Percentiles rank a stretch among this genome's conserved stretches.
These are phyloP conservation scores for Pelvicachromis taeniatus DNA, from an alignment of 2,113 vertebrate species.

Conservation along the genomic window DNA sequence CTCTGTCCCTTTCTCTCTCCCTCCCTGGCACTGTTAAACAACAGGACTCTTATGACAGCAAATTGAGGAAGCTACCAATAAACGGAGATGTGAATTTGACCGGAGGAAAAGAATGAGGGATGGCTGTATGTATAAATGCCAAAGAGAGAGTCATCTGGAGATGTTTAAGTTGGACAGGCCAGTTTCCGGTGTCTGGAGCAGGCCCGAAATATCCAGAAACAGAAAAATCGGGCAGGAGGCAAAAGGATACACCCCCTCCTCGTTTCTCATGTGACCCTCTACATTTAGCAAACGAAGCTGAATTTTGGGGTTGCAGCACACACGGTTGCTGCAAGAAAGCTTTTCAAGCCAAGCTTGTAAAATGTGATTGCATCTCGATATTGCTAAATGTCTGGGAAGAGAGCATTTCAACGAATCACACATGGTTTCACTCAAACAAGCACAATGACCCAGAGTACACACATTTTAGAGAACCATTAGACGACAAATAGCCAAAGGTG, in stretches of 20 bases:
- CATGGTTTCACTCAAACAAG: background rate
- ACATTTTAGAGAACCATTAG: background rate
- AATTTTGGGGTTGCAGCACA: background rate
- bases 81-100: conserved; percentile 51
- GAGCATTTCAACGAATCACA: background rate
- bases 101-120: conserved; percentile 13
- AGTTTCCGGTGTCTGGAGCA: conserved; percentile 71
- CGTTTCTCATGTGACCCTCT: conserved; percentile 41
- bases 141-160: conserved; percentile 71
- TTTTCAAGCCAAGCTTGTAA: conserved; percentile 9
- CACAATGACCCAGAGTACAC: background rate
- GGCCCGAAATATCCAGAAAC: conserved; percentile 69
- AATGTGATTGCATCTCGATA: background rate
- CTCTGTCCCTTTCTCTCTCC: background rate
- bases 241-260: conserved; percentile 47
- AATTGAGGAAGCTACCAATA: conserved; percentile 63
- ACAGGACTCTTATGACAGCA: conserved; percentile 52
- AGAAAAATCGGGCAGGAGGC: conserved; percentile 45
- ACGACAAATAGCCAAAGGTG: background rate
- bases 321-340: background rate
- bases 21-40: conserved; percentile 31
- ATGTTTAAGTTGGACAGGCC: conserved; percentile 74
- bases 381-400: conserved; percentile 11
- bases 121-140: conserved; percentile 35
- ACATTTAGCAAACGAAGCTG: conserved; percentile 39